These are phyloP conservation scores for Podargus strigoides DNA, from an alignment of 2,797 vertebrate species.

Conservation along the genomic window DNA sequence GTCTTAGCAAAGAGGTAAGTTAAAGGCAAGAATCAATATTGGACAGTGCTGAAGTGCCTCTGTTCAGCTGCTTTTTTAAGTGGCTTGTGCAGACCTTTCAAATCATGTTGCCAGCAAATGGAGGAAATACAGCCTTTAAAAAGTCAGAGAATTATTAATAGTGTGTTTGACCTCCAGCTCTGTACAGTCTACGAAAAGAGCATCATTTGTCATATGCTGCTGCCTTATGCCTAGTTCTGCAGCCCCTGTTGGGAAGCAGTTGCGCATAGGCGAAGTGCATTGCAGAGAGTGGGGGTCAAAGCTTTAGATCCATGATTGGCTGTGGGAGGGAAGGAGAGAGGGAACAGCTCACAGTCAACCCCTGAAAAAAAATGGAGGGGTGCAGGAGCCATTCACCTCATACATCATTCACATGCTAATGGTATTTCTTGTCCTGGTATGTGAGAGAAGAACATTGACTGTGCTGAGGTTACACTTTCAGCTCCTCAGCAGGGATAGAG, in stretches of 20 bases:
- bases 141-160: constrained; percentile 63
- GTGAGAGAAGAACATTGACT: not conserved
- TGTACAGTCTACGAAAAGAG: constrained; percentile 7
- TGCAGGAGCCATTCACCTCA: not conserved
- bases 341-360: not conserved
- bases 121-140: constrained; percentile 54
- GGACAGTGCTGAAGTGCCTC: constrained; percentile 10
- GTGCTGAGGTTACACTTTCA: not conserved
- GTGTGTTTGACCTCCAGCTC: constrained; percentile 51
- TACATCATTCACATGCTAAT: not conserved
- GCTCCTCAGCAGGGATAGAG: not conserved
- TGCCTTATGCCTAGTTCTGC: constrained; percentile 15
- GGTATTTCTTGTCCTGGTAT: not conserved
- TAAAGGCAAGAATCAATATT: constrained; percentile 54
- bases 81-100: constrained; percentile 44
- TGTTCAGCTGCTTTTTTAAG: constrained; percentile 45
- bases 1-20: not conserved
- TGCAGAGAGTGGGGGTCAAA: not conserved
- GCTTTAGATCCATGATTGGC: not conserved
- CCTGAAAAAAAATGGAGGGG: not conserved
- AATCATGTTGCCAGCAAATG: constrained; percentile 40
- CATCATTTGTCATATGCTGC: constrained; percentile 39
- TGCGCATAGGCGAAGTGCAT: not conserved
- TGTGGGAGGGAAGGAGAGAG: not conserved
- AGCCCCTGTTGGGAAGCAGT: not conserved